Percentiles rank a stretch among this genome's conserved stretches.
These are phyloP conservation scores for Tachysurus fulvidraco DNA, from an alignment of 2,113 vertebrate genomes.

Conservation along the genomic window DNA sequence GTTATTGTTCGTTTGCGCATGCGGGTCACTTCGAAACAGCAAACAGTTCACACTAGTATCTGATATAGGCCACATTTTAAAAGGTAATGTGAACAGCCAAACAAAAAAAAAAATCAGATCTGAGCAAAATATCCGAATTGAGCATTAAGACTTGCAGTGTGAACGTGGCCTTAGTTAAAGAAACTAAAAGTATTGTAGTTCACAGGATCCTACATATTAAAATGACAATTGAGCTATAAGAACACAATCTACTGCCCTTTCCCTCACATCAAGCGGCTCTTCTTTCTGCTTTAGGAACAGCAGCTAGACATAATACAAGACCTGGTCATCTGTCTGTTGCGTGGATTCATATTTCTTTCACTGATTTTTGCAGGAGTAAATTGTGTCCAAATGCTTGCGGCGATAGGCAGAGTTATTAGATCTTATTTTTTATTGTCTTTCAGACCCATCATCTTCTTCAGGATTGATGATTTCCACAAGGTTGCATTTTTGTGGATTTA, in stretches of 20 bases:
- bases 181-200: neutral
- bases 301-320: conserved; percentile 40
- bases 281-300: conserved; percentile 6
- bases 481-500: conserved; percentile 36
- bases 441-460: conserved; percentile 9
- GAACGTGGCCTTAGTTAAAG: too few relatives aligned
- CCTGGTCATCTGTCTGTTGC: conserved; percentile 46
- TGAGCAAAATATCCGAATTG: too few relatives aligned
- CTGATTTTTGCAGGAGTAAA: conserved; percentile 35
- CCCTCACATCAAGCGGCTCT: neutral
- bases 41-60: too few relatives aligned
- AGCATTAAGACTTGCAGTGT: too few relatives aligned
- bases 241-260: neutral
- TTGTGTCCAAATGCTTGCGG: conserved; percentile 37
- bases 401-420: conserved; percentile 24
- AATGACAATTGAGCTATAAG: neutral
- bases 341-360: conserved; percentile 39
- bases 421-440: conserved; percentile 3
- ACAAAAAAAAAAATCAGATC: too few relatives aligned
- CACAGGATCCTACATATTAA: neutral
- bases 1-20: too few relatives aligned
- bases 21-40: too few relatives aligned
- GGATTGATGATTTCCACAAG: conserved; percentile 40
- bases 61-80: too few relatives aligned
- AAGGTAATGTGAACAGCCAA: too few relatives aligned